Evolutionary conservation across 1,140 invertebrate species (phyloP).

Genomic region (Trissolcus basalis): DNA sequence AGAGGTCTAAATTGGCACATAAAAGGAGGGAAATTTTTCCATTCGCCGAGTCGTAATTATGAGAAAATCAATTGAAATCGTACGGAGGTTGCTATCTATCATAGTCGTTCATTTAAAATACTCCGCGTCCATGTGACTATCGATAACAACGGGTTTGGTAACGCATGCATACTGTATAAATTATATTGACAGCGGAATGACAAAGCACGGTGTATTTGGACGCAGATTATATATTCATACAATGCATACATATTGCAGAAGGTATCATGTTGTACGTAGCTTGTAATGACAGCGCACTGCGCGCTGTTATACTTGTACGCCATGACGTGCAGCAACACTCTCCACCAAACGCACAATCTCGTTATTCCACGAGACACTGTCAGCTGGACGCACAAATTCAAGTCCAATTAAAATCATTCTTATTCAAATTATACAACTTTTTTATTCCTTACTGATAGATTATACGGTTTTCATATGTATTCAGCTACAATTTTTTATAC

Average conservation of each 20-base stretch:
- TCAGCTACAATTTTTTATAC: too few species aligned
- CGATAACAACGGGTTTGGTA: conserved; percentile 43
- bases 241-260: conserved; percentile 47
- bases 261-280: conserved; percentile 53
- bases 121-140: conserved; percentile 22
- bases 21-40: too few species aligned
- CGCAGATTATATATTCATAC: conserved; percentile 52
- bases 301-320: conserved; percentile 45
- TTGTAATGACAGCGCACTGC: conserved; percentile 57
- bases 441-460: too few species aligned
- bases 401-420: not conserved
- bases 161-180: conserved; percentile 41
- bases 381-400: not conserved
- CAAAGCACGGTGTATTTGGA: conserved; percentile 48
- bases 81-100: conserved; percentile 18
- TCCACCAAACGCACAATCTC: conserved; percentile 56
- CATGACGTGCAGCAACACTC: conserved; percentile 58
- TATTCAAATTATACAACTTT: not conserved
- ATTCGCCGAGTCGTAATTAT: conserved; percentile 1
- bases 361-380: conserved; percentile 43
- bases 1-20: too few species aligned
- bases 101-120: conserved; percentile 37
- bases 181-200: conserved; percentile 52
- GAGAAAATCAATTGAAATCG: conserved; percentile 29
- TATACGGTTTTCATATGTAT: too few species aligned